Percentiles rank a stretch among this genome's conserved stretches.
Conservation (phyloP, 92 coral and sea anemone genomes). For the Muricea muricata region DNA sequence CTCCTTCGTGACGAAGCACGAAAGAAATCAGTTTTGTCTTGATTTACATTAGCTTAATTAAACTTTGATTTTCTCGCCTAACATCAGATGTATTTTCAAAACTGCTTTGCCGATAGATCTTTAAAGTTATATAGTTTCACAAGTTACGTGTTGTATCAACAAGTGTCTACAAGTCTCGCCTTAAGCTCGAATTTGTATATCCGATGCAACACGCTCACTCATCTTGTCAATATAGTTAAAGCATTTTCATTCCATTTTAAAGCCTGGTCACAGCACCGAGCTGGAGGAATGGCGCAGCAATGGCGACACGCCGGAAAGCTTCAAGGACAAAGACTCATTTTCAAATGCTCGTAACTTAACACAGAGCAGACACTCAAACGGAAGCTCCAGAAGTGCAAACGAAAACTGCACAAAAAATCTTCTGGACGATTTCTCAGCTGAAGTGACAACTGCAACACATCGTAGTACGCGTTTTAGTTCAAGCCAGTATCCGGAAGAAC, state of each 20-base stretch:
- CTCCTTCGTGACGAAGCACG: no score
- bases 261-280: conserved; percentile 12
- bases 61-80: no score
- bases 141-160: no score
- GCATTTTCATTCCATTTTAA: neutral
- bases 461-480: neutral
- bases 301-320: neutral
- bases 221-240: no score
- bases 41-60: no score
- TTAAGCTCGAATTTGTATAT: no score
- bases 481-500: neutral
- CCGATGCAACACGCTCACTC: no score
- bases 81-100: no score
- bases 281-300: neutral
- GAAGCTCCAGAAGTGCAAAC: neutral
- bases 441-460: neutral
- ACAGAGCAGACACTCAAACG: neutral
- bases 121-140: no score
- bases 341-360: neutral
- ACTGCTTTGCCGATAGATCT: no score
- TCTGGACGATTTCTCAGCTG: conserved; percentile 2
- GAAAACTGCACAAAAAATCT: conserved; percentile 23
- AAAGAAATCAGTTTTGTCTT: no score
- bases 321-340: neutral
- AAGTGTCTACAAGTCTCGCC: no score